Percentiles rank a stretch among this genome's conserved stretches.
Evolutionary conservation across 1,140 invertebrate genomes (phyloP).

Genomic region (Bombus confusus): DNA sequence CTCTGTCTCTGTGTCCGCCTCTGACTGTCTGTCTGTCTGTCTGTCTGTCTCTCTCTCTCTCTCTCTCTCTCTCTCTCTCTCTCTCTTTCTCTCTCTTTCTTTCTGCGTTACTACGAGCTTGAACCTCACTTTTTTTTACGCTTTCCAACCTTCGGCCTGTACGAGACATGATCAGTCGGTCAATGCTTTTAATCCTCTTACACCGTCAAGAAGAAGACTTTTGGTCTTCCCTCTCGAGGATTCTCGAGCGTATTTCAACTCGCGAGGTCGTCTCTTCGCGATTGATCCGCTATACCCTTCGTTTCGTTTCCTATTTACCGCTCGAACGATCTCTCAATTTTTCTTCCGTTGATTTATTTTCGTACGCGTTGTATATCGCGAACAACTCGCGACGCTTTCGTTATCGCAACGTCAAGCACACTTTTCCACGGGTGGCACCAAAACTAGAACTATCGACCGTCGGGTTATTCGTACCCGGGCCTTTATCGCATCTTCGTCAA

Average conservation of each 20-base stretch:
- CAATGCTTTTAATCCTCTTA: constrained; percentile 34
- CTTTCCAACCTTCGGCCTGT: constrained; percentile 10
- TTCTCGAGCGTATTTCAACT: background rate
- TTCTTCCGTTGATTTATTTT: constrained; percentile 22
- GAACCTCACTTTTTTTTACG: background rate
- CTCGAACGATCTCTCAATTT: background rate
- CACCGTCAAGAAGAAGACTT: background rate
- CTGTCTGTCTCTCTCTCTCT: background rate
- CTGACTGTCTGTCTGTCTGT: too few relatives aligned
- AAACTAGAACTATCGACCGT: constrained; percentile 3
- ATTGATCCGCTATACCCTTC: constrained; percentile 6
- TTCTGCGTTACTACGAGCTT: background rate
- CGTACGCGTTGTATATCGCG: background rate
- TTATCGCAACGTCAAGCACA: background rate
- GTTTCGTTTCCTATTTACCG: constrained; percentile 7
- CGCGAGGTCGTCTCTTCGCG: background rate
- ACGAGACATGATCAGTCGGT: constrained; percentile 6
- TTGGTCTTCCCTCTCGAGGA: background rate
- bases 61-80: background rate
- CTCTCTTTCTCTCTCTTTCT: background rate
- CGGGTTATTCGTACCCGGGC: background rate
- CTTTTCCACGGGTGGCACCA: background rate
- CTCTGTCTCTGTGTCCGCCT: background rate
- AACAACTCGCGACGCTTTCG: background rate
- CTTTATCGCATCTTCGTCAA: background rate